phyloP scores from a whole-genome alignment of 2,888 invertebrate genomes.

The Scaptomyza polygonia region DNA sequence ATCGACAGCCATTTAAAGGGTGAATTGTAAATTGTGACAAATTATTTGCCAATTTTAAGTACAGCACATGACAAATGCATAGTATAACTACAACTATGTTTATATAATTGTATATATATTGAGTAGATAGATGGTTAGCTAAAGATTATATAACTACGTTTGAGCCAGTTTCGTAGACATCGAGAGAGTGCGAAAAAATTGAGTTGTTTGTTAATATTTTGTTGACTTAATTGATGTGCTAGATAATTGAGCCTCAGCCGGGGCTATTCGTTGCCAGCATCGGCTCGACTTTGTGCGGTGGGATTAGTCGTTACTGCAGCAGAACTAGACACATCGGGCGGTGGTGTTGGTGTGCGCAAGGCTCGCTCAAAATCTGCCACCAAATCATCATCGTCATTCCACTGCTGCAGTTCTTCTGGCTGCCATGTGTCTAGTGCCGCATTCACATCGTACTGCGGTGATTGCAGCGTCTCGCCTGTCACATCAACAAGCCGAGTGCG shows the following conservation, averaged over 20 bases:
- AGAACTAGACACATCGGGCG: neutral
- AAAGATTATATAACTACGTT: conserved; percentile 49
- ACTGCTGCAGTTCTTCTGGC: conserved; percentile 67
- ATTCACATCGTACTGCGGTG: conserved; percentile 84
- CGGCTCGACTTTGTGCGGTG: conserved; percentile 52
- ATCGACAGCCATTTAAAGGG: conserved; percentile 60
- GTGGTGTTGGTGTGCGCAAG: conserved; percentile 84
- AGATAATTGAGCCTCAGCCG: conserved; percentile 33
- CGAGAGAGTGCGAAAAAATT: conserved; percentile 51
- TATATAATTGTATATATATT: conserved; percentile 29
- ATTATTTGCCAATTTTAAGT: conserved; percentile 65
- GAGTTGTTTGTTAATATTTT: conserved; percentile 4
- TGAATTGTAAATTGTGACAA: conserved; percentile 50
- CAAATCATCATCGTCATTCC: conserved; percentile 76
- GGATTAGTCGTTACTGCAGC: conserved; percentile 27
- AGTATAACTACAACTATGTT: conserved; percentile 31
- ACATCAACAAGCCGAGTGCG: conserved; percentile 86
- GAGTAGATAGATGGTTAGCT: conserved; percentile 34
- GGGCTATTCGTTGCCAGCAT: conserved; percentile 56
- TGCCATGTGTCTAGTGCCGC: conserved; percentile 69
- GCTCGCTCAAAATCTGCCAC: conserved; percentile 86
- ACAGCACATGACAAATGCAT: conserved; percentile 51
- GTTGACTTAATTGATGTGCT: conserved; percentile 38
- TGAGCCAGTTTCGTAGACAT: conserved; percentile 70
- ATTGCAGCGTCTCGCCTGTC: conserved; percentile 85